Conservation (phyloP, 2,113 vertebrate species). For the Pongo pygmaeus region DNA sequence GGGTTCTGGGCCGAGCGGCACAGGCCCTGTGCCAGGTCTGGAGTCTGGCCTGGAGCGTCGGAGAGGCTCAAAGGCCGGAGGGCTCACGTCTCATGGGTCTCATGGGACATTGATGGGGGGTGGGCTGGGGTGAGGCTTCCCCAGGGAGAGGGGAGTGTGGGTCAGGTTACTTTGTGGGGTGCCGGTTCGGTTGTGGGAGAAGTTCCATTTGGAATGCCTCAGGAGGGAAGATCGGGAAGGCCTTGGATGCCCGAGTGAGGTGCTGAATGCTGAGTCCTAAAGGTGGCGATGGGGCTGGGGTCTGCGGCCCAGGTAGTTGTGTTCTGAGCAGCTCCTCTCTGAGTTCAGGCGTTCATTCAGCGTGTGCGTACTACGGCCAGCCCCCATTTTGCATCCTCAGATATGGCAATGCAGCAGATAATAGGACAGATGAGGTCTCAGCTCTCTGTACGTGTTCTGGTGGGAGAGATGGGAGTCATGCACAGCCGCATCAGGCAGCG, state of each 20-base stretch:
- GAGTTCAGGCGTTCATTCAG: neutral
- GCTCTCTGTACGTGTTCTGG: neutral
- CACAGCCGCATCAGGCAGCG: accelerated
- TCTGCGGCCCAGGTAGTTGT: neutral
- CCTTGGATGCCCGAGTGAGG: neutral
- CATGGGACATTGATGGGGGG: too few species aligned
- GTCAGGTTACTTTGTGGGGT: neutral
- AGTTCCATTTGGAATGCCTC: too few species aligned
- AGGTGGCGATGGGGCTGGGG: neutral
- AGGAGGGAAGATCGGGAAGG: too few species aligned
- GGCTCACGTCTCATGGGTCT: neutral
- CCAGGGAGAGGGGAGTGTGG: neutral
- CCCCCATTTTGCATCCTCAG: neutral
- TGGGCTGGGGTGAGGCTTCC: neutral
- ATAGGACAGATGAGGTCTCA: neutral
- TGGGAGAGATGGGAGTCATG: neutral
- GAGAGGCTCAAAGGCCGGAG: neutral
- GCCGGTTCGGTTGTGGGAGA: neutral
- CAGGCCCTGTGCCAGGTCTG: neutral
- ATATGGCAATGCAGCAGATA: neutral
- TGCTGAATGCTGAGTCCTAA: neutral
- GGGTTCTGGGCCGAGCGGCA: neutral
- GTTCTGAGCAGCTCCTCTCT: neutral
- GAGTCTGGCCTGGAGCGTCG: neutral
- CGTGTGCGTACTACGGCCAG: accelerated